Conservation (phyloP, 1,140 invertebrate species). For the Cepaea nemoralis region DNA sequence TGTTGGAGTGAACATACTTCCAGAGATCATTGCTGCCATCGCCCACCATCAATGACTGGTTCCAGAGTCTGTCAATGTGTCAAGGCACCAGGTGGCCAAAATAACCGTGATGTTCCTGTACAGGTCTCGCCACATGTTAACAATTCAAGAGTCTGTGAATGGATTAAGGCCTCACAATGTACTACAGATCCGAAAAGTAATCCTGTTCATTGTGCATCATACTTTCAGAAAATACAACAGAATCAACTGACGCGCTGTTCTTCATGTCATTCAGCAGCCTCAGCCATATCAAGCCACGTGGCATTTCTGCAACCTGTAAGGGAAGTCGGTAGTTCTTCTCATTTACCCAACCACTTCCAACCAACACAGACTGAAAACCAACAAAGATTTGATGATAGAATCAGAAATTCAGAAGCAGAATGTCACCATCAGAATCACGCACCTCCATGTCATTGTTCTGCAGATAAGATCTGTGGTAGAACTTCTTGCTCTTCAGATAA, state of each 20-base stretch:
- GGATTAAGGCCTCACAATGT: not conserved
- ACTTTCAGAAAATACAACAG: not conserved
- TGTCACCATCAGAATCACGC: not conserved
- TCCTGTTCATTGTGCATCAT: not conserved
- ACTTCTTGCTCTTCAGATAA: not conserved
- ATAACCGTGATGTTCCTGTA: too few species aligned
- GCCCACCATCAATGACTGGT: too few species aligned
- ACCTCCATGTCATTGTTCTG: not conserved
- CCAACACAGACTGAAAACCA: not conserved
- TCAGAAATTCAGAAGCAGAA: not conserved
- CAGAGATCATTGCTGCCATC: too few species aligned
- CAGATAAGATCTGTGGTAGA: not conserved
- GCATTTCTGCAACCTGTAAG: not conserved
- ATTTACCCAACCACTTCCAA: not conserved
- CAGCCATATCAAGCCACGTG: not conserved
- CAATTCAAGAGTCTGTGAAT: not conserved
- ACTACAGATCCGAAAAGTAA: not conserved
- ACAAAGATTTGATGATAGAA: not conserved
- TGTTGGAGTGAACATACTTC: too few species aligned
- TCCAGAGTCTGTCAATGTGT: not conserved
- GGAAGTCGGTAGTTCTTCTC: not conserved
- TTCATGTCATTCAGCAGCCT: not conserved
- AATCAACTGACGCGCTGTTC: not conserved
- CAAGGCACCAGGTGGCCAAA: too few species aligned
- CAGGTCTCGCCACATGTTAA: not conserved